A percentile compares a stretch with the other conserved stretches of the same genome.
These are phyloP conservation scores for Drosophila nigromelanica DNA, from an alignment of 1,140 invertebrate species.

Conservation along the genomic window DNA sequence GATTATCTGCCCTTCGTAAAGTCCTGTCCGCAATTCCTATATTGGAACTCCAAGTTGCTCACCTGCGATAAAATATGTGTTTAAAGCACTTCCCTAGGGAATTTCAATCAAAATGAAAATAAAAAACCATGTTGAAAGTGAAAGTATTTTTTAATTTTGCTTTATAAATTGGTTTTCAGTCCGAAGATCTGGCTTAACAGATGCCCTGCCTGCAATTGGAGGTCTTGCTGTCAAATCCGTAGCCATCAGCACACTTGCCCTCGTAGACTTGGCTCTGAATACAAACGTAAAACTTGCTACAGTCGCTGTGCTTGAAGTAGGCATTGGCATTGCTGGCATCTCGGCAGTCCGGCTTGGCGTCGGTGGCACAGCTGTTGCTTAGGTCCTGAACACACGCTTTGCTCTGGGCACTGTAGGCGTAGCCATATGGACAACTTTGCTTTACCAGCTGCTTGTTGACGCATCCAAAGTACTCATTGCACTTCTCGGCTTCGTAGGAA, in stretches of 20 bases:
- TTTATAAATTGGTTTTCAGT: background rate
- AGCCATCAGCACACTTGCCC: slow-evolving; percentile 19
- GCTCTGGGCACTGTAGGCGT: background rate
- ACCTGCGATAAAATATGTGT: slow-evolving; percentile 64
- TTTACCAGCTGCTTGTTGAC: slow-evolving; percentile 1
- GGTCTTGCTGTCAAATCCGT: slow-evolving; percentile 5
- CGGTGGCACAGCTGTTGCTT: background rate
- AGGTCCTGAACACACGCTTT: background rate
- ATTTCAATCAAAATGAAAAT: too few relatives aligned
- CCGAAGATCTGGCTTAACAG: background rate
- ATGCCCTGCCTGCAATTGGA: slow-evolving; percentile 14
- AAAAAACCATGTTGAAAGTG: too few relatives aligned
- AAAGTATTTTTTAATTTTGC: background rate
- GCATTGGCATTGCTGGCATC: slow-evolving; percentile 12
- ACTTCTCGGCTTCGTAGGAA: slow-evolving; percentile 5
- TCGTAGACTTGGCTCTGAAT: slow-evolving; percentile 4
- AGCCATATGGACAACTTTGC: slow-evolving; percentile 7
- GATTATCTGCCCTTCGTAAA: slow-evolving; percentile 64
- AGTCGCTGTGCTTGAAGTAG: slow-evolving; percentile 20
- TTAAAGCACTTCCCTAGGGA: slow-evolving; percentile 1
- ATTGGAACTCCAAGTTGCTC: slow-evolving; percentile 54
- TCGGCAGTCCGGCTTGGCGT: slow-evolving; percentile 8
- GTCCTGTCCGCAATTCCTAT: slow-evolving; percentile 49
- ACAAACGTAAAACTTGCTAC: slow-evolving; percentile 20
- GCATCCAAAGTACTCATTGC: slow-evolving; percentile 13